These are phyloP conservation scores for Sphaeramia orbicularis DNA, from an alignment of 2,797 vertebrate genomes.

Conservation along the genomic window DNA sequence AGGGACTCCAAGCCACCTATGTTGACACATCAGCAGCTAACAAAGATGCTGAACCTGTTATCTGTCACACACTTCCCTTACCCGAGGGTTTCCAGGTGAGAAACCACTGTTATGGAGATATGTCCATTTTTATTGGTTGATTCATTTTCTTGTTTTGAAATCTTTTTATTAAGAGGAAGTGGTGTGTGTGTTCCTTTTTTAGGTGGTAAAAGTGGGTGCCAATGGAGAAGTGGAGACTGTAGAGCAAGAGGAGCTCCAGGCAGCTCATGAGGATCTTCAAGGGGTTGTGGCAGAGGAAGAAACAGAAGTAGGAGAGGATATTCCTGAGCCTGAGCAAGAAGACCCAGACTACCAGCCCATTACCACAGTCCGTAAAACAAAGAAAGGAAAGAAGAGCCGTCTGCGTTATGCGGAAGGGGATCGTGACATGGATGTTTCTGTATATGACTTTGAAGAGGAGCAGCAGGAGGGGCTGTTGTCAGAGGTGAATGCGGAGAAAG, in stretches of 20 bases:
- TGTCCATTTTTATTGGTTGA: not conserved
- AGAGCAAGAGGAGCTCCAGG: constrained; percentile 93
- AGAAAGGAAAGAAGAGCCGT: constrained; percentile 97
- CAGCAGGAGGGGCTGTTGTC: constrained; percentile 96
- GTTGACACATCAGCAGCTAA: constrained; percentile 87
- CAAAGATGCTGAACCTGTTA: constrained; percentile 94
- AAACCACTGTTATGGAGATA: not conserved
- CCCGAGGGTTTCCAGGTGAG: constrained; percentile 95
- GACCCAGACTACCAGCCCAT: constrained; percentile 96
- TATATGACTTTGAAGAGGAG: constrained; percentile 98
- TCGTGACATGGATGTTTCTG: constrained; percentile 97
- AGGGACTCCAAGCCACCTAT: constrained; percentile 94
- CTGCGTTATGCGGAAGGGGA: constrained; percentile 96
- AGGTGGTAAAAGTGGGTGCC: constrained; percentile 98
- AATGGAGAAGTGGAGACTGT: constrained; percentile 98
- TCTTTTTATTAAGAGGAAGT: not conserved
- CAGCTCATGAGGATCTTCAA: constrained; percentile 84
- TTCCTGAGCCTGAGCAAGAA: constrained; percentile 78
- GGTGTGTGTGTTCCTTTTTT: constrained; percentile 12
- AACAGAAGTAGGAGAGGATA: constrained; percentile 85
- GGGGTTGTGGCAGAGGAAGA: constrained; percentile 52
- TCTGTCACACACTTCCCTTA: constrained; percentile 97
- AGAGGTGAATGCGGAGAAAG: constrained; percentile 98
- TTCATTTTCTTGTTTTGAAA: not conserved
- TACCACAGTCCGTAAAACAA: constrained; percentile 87